A percentile compares a stretch with the other conserved stretches of the same genome.
phyloP scores from a whole-genome alignment of 53 echinoderm and acorn worm genomes.

The Henricia sp. region DNA sequence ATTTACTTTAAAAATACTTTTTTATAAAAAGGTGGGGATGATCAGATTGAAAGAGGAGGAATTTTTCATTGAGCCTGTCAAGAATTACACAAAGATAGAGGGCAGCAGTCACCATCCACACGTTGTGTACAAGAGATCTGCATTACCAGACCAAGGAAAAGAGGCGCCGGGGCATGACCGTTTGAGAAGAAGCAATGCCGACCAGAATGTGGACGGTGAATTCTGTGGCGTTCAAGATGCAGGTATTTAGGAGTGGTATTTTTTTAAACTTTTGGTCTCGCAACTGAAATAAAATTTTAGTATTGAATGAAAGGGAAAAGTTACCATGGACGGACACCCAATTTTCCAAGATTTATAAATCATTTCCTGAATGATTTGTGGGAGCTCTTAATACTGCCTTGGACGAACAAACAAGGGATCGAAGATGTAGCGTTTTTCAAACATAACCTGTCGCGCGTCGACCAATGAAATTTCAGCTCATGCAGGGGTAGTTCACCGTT shows the following conservation, averaged over 20 bases:
- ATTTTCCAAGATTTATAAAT: no score
- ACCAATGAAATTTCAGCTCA: no score
- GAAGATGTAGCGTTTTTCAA: no score
- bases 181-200: not conserved
- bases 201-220: not conserved
- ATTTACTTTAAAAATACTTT: not conserved
- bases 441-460: no score
- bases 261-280: no score
- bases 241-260: not conserved
- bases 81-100: constrained; percentile 13
- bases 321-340: no score
- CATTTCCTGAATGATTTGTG: no score
- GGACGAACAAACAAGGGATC: no score
- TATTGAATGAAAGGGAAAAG: no score
- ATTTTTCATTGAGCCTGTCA: constrained; percentile 89
- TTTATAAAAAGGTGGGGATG: constrained; percentile 66
- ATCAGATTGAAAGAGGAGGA: constrained; percentile 63
- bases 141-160: constrained; percentile 25
- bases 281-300: no score
- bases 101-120: constrained; percentile 67
- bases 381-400: no score
- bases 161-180: not conserved
- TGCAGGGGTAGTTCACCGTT: no score
- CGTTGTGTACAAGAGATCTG: constrained; percentile 73
- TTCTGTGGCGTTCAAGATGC: constrained; percentile 51